These are phyloP conservation scores for Oriolus oriolus DNA, from an alignment of 2,113 vertebrate species.

Conservation along the genomic window DNA sequence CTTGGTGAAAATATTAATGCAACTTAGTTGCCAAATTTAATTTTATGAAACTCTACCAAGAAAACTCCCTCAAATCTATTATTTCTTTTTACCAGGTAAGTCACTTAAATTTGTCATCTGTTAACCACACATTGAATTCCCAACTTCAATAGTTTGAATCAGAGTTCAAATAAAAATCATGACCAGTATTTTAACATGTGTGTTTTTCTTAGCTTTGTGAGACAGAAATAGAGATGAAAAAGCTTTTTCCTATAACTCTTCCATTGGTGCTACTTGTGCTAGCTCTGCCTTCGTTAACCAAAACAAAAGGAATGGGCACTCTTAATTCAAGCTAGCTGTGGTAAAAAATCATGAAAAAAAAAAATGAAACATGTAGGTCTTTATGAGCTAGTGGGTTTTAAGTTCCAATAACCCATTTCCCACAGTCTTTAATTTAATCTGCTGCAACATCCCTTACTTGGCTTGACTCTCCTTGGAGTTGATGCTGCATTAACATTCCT, in stretches of 20 bases:
- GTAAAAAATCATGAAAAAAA: not conserved
- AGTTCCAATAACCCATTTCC: not conserved
- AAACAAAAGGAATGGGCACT: not conserved
- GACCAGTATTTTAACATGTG: not conserved
- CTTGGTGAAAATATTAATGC: not conserved
- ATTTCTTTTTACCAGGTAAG: not conserved
- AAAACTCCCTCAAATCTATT: not conserved
- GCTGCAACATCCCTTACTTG: not conserved
- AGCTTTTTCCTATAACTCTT: not conserved
- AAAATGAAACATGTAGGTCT: not conserved
- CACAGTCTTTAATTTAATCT: not conserved
- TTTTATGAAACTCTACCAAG: not conserved
- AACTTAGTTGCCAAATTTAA: not conserved
- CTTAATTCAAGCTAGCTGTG: not conserved
- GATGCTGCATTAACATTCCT: not conserved
- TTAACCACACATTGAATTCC: not conserved
- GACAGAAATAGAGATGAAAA: not conserved
- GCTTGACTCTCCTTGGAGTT: not conserved
- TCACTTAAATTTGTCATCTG: not conserved
- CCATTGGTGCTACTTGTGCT: not conserved
- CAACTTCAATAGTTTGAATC: not conserved
- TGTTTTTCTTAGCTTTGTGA: not conserved
- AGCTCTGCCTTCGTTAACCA: not conserved
- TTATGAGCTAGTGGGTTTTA: not conserved
- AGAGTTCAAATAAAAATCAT: not conserved